These are phyloP conservation scores for Dryadula phaetusa DNA, from an alignment of 2,888 invertebrate species.

Conservation along the genomic window DNA sequence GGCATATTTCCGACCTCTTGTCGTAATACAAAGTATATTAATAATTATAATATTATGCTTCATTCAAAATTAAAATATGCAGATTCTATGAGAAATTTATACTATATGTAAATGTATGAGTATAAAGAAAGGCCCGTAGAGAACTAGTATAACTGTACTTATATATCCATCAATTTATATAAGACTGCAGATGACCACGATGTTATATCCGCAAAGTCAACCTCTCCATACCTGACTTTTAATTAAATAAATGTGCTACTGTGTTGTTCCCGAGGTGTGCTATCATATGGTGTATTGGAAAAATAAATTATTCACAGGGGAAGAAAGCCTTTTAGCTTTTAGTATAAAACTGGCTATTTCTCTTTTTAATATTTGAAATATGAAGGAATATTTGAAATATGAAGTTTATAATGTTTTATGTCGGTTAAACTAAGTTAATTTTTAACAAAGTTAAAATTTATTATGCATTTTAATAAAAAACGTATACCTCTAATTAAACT, in stretches of 20 bases:
- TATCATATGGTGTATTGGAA: slow-evolving; percentile 18
- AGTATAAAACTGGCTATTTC: slow-evolving; percentile 7
- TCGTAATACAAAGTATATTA: too few species aligned
- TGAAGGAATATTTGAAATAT: too few species aligned
- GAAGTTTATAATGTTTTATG: too few species aligned
- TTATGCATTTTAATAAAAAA: too few species aligned
- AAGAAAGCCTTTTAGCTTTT: slow-evolving; percentile 13
- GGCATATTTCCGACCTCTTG: too few species aligned
- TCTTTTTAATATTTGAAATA: slow-evolving; percentile 2
- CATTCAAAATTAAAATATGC: background rate
- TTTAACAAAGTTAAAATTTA: too few species aligned
- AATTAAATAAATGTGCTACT: slow-evolving; percentile 13
- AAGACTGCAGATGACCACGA: background rate
- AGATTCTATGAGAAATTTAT: background rate
- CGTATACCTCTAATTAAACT: too few species aligned
- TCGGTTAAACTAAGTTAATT: too few species aligned
- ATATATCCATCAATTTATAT: background rate
- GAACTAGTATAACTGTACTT: too few species aligned
- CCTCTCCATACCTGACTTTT: slow-evolving; percentile 5
- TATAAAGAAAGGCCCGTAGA: too few species aligned
- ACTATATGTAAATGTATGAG: too few species aligned
- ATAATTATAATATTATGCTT: too few species aligned
- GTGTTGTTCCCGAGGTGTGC: slow-evolving; percentile 11
- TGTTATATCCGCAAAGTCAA: background rate
- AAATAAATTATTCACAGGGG: slow-evolving; percentile 18